Evolutionary conservation across 2,113 vertebrate genomes (phyloP), one percentile per base, ranked within the genome.

Genomic region (Myrmecobius fasciatus): DNA sequence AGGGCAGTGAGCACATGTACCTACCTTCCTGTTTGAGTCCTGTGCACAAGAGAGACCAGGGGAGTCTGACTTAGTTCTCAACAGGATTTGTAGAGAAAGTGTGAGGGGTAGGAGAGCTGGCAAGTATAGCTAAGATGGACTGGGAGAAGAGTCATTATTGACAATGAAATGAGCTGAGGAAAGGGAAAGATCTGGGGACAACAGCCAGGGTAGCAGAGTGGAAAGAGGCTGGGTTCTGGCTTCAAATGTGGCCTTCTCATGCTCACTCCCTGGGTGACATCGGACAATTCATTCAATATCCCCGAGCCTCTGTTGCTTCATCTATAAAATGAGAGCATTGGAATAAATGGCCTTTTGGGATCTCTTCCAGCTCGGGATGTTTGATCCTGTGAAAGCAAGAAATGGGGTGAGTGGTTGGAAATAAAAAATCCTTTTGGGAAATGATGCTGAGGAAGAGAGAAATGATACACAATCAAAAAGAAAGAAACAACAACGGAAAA

Each of bases 81-180:
- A 51, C 24, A 75, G 28, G 52, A 47, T 17, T 52, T 53, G 49
- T 36, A 22, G 17, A 52, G 12, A 52, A 51, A 93, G 53, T 3
- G 14, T 43, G 53, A 24, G 0, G 51, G 0, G 2, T 24, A 52
- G 53, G 52, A 51, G 90, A 53, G 49, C 8, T 83, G 1, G 46
- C 51, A 49, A 46, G 8, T 24, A 11, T 47, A 1, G 5, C 36
- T 0, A 83, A 0, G 12, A 11, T 24, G 8, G 31, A 2, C 20
- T 46, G 26, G 46, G 56, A 31, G 6, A 51, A 90, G 51, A 83
- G 3, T 28, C 0, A 7, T 24, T 52, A 20, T 20, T 56, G 51
- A 90, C 20, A 90, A 36, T 0, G 11, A 52, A 75, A 51, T n/a
- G 51, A 31, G 2, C 67, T 5, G 8, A 83, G 67, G n/a, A 83